Evolutionary conservation across 2,113 vertebrate genomes (phyloP).

Genomic region (Callocephalon fimbriatum): DNA sequence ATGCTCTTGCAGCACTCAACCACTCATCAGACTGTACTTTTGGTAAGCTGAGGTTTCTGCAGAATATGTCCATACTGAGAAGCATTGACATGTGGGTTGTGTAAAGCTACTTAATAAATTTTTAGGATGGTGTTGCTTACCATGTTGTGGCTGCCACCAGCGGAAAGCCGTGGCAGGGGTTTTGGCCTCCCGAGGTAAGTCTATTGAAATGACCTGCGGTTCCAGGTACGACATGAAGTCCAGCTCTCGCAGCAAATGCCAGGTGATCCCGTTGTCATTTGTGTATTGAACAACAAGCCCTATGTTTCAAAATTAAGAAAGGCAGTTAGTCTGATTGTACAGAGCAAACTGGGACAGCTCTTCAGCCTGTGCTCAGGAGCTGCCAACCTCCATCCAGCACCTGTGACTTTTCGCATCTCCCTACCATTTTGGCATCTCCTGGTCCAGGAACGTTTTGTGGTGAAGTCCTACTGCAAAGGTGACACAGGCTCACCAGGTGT

Average conservation of each 20-base stretch:
- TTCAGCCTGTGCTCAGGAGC: not conserved
- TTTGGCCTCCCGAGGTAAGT: slow-evolving; percentile 91
- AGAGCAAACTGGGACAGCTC: not conserved
- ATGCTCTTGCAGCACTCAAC: not conserved
- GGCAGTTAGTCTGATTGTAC: not conserved
- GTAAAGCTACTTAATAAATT: not conserved
- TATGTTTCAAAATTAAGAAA: slow-evolving; percentile 60
- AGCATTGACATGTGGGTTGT: not conserved
- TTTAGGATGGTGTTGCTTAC: slow-evolving; percentile 56
- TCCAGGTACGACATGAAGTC: slow-evolving; percentile 95
- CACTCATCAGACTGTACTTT: not conserved
- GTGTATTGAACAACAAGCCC: slow-evolving; percentile 95
- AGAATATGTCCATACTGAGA: not conserved
- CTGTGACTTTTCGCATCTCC: not conserved
- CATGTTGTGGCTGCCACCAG: slow-evolving; percentile 98
- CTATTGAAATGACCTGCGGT: slow-evolving; percentile 93
- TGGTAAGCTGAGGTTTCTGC: not conserved
- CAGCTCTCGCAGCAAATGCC: slow-evolving; percentile 91
- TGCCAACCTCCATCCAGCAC: fast-evolving
- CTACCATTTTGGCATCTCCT: not conserved
- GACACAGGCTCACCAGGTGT: not conserved
- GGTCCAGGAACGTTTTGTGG: not conserved
- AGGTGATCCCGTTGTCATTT: slow-evolving; percentile 92
- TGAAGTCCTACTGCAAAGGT: not conserved
- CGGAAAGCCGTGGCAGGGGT: slow-evolving; percentile 90